Evolutionary conservation across 2,113 vertebrate genomes (phyloP), one percentile per base, ranked within the genome.

Genomic region (Forbesichthys agassizii): DNA sequence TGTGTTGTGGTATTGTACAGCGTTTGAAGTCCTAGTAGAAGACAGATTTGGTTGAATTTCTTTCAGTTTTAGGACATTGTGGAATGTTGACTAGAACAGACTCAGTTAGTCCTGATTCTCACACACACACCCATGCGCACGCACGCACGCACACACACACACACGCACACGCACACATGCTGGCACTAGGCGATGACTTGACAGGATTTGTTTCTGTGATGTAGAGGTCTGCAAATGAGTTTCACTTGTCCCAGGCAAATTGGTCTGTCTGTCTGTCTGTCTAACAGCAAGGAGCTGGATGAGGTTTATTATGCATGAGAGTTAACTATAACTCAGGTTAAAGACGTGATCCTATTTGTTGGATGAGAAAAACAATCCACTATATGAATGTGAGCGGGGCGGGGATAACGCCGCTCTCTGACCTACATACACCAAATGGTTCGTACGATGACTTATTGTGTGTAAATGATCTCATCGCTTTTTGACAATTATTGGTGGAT

Each of bases 1-100:
- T 58, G 66, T 73, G 60, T 78, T 74, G 74, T 68, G 79, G 75
- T 74, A 71, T 67, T 20, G n/a, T 18, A 14, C 52, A 42, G 71
- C 11, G 81, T 87, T 85, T 90, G 78, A 88, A 84, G 73, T 80
- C 66, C 69, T 51, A 13, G 72, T 68, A 56, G 69, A 57, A 74
- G 83, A 80, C 79, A 58, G 61, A 85, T 82, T 83, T 72, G 70
- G 74, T 33, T 8, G 46, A 74, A 12, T 33, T 56, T 78, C 56
- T 69, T 71, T 68, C 20, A 62, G 48, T 73, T 70, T 68, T 46
- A 64, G 61, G 75, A 79, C 77, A 77, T 65, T 68, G 60, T 68
- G 73, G 83, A 85, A 84, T 82, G 74, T 79, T 58, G 11, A 83
- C 68, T 36, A 33, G 75, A 76, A 75, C 79, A 71, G 73, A 76